These are phyloP conservation scores for Lithophane leautieri DNA, from an alignment of 2,888 invertebrate species.

Conservation along the genomic window DNA sequence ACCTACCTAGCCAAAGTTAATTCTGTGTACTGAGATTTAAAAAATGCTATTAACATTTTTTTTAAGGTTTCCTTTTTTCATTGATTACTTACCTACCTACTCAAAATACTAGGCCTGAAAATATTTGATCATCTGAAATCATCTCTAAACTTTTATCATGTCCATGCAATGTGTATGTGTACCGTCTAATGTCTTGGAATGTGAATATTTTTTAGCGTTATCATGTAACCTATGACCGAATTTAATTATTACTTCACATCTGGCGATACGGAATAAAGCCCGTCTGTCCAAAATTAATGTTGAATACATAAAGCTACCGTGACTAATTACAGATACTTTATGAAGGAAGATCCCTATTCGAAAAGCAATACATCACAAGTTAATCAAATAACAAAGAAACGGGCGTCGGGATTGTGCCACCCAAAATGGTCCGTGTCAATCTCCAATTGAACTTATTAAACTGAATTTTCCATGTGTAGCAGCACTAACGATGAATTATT, in stretches of 20 bases:
- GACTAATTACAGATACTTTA: conserved; percentile 45
- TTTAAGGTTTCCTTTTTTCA: background rate
- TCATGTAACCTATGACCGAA: conserved; percentile 49
- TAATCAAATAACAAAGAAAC: conserved; percentile 77
- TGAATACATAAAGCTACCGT: conserved; percentile 32
- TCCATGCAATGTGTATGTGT: background rate
- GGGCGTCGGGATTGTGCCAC: conserved; percentile 76
- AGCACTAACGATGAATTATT: conserved; percentile 81
- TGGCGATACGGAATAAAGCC: conserved; percentile 34
- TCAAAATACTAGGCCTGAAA: background rate
- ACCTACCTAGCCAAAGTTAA: conserved; percentile 55
- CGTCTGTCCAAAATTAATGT: conserved; percentile 26
- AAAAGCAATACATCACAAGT: conserved; percentile 66
- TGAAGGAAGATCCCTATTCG: conserved; percentile 55
- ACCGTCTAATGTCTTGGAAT: conserved; percentile 34
- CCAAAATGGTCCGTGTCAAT: conserved; percentile 83
- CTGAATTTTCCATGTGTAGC: conserved; percentile 80
- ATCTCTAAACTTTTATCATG: conserved; percentile 3
- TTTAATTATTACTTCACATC: conserved; percentile 28
- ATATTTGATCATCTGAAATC: conserved; percentile 3
- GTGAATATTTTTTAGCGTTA: conserved; percentile 41
- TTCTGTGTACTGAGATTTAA: conserved; percentile 25
- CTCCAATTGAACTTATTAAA: conserved; percentile 87
- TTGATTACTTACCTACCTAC: background rate
- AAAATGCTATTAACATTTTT: background rate